These are phyloP conservation scores for Caerostris darwini DNA, from an alignment of 1,140 invertebrate species.

Conservation along the genomic window DNA sequence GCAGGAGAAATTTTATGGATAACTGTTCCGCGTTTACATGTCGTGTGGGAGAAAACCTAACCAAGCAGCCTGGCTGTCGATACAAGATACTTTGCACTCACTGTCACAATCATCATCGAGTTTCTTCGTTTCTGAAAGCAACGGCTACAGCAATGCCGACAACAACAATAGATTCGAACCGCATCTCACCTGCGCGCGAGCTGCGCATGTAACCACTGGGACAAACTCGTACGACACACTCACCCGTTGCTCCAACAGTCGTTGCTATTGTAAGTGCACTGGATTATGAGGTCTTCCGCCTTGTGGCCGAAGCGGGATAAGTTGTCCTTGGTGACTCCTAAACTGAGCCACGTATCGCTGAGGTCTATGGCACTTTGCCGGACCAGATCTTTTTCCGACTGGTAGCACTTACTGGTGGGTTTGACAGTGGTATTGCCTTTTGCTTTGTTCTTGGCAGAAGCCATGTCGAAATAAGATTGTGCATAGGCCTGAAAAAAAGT, in stretches of 20 bases:
- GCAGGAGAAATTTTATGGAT: too few relatives aligned
- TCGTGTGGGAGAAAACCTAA: too few relatives aligned
- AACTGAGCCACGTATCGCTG: conserved; percentile 78
- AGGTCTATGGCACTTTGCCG: conserved; percentile 76
- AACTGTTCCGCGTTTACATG: too few relatives aligned
- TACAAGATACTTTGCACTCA: too few relatives aligned
- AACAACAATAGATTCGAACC: too few relatives aligned
- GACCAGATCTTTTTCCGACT: conserved; percentile 67
- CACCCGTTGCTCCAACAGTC: conserved; percentile 70
- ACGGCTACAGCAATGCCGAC: too few relatives aligned
- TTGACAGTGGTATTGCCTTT: background rate
- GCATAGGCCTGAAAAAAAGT: conserved; percentile 41
- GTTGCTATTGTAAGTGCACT: conserved; percentile 78
- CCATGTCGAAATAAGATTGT: conserved; percentile 36
- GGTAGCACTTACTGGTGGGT: background rate
- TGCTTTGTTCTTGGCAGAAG: background rate
- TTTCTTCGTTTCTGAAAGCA: too few relatives aligned
- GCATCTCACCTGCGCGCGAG: too few relatives aligned
- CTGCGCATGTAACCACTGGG: too few relatives aligned
- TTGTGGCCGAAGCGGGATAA: conserved; percentile 78
- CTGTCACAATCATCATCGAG: too few relatives aligned
- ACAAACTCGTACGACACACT: background rate
- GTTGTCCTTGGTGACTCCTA: conserved; percentile 78
- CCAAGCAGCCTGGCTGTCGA: too few relatives aligned
- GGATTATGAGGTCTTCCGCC: conserved; percentile 78